Evolutionary conservation across 2,888 invertebrate genomes (phyloP), one percentile per base, ranked within the genome.

Genomic region (Aleiodes alternator): DNA sequence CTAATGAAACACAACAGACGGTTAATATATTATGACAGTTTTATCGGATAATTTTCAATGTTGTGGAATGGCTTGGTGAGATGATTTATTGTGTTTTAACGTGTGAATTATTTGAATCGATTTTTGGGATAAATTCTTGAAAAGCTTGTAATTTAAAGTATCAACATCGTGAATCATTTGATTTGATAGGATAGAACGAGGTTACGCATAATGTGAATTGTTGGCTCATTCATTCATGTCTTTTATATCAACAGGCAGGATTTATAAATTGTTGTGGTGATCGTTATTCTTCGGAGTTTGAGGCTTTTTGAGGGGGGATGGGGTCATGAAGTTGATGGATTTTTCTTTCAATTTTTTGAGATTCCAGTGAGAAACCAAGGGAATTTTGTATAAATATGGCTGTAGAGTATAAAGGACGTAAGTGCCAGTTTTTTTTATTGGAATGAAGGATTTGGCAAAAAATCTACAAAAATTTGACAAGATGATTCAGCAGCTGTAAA

Each of bases 101-200:
- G 16, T 48, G 11, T 43, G 64, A 59, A 59, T 59, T 59, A 64
- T 48, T 64, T 23, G 48, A 48, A 16, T 64, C 48, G 48, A 9
- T 14, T 16, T 16, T 43, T 43, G 9, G 9, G 43, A 43, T 43
- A 9, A 48, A 64, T 43, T 43, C 48, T 14, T 16, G 53, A 70
- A 56, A n/a, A 75, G 68, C 76, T 70, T 71, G 79, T 78, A 76
- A 78, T 80, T 78, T 69, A 53, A 55, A 69, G 70, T 74, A 73
- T 78, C 76, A 76, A 76, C 77, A 76, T 77, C 75, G 71, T 80
- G 77, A 79, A 75, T 80, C 79, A 78, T 69, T 23, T 78, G 76
- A 78, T 70, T 74, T 69, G 80, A 79, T 79, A 43, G 76, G 77
- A 75, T 53, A 53, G 61, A 72, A 69, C 69, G 64, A 66, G 72